Evolutionary conservation across 2,888 invertebrate genomes (phyloP).

Genomic region (Limnephilus rhombicus): DNA sequence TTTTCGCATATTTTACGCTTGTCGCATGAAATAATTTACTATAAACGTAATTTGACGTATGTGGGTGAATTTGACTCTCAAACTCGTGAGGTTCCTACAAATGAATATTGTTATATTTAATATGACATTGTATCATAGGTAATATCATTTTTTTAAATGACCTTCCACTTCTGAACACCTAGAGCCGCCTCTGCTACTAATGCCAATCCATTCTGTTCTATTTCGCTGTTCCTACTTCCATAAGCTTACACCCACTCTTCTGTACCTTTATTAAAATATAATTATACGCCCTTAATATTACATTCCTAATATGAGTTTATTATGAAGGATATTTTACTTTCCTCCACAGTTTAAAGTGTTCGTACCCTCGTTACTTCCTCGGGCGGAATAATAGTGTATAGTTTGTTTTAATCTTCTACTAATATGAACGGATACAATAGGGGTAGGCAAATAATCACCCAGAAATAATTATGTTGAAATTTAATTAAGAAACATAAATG

Average conservation of each 20-base stretch:
- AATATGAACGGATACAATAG: conserved; percentile 1
- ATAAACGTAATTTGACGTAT: too few relatives aligned
- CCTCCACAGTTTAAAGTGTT: neutral
- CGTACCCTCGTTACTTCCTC: neutral
- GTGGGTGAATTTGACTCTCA: too few relatives aligned
- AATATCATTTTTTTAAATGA: too few relatives aligned
- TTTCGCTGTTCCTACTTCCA: neutral
- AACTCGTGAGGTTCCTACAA: too few relatives aligned
- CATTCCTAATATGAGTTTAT: neutral
- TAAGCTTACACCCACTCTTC: neutral
- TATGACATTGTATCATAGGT: too few relatives aligned
- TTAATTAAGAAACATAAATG: neutral
- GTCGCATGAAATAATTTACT: too few relatives aligned
- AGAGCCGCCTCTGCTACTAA: too few relatives aligned
- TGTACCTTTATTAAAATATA: neutral
- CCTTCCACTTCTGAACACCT: too few relatives aligned
- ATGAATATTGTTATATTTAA: too few relatives aligned
- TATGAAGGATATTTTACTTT: neutral
- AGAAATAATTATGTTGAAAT: neutral
- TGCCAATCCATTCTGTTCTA: neutral
- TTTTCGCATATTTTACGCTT: too few relatives aligned
- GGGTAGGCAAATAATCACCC: neutral
- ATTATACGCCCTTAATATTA: neutral
- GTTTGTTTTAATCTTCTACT: neutral
- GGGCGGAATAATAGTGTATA: neutral